Conservation (phyloP, 2,113 vertebrate species). For the Stomatorhinus ivindoensis region DNA sequence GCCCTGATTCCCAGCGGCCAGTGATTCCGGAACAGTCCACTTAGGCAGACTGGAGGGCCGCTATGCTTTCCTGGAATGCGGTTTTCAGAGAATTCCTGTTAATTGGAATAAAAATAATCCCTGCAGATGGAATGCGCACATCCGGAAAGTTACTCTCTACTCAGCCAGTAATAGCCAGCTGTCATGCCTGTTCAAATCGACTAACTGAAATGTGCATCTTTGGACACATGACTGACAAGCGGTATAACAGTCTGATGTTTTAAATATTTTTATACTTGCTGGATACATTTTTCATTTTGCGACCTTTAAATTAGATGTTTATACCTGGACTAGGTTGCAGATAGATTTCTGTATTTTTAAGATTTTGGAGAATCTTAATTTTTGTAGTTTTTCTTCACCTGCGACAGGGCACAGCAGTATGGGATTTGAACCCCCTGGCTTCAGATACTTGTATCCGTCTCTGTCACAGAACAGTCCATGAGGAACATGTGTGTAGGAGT, state of each 20-base stretch:
- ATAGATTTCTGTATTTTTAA: neutral
- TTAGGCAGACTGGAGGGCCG: neutral
- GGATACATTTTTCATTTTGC: neutral
- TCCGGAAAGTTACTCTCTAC: neutral
- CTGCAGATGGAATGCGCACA: neutral
- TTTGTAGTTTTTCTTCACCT: neutral
- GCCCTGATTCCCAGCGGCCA: neutral
- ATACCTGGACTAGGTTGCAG: neutral
- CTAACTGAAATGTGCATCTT: neutral
- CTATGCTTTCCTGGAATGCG: neutral
- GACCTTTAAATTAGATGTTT: neutral
- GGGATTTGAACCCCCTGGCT: neutral
- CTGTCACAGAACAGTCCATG: constrained; percentile 51
- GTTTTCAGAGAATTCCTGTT: neutral
- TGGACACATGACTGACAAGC: neutral
- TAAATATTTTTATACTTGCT: neutral
- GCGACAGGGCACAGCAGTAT: neutral
- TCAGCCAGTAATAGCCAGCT: neutral
- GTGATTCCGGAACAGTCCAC: neutral
- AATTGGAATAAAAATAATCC: neutral
- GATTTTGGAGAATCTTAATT: neutral
- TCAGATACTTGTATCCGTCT: neutral
- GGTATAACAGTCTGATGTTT: neutral
- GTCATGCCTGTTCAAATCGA: neutral
- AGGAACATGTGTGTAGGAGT: constrained; percentile 42